A percentile compares a stretch with the other conserved stretches of the same genome.
Conservation (phyloP, 2,113 vertebrate genomes). For the Callocephalon fimbriatum region DNA sequence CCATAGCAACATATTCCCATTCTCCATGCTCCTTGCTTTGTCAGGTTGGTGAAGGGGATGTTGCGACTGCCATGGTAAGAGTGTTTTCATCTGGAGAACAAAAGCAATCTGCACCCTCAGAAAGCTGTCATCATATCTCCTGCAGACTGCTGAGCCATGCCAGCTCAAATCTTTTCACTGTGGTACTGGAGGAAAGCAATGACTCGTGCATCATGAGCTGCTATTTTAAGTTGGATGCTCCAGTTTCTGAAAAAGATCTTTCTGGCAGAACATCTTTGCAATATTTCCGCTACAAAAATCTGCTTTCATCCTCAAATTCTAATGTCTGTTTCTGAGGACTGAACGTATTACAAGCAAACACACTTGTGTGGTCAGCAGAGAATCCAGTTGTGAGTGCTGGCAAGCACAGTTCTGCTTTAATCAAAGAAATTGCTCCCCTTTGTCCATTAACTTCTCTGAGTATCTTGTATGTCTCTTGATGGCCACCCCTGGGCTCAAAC, state of each 20-base stretch:
- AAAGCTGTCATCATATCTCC: conserved; percentile 50
- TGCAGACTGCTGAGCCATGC: conserved; percentile 42
- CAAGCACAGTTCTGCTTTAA: background rate
- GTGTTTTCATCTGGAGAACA: conserved; percentile 64
- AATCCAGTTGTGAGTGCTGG: background rate
- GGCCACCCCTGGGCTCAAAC: background rate
- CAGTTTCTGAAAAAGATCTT: conserved; percentile 40
- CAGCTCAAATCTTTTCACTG: conserved; percentile 36
- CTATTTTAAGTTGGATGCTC: conserved; percentile 42
- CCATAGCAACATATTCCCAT: background rate
- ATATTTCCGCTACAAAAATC: conserved; percentile 56
- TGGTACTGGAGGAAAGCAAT: conserved; percentile 34
- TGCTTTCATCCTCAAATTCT: conserved; percentile 38
- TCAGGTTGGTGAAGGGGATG: conserved; percentile 30
- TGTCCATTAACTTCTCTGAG: background rate
- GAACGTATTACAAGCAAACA: background rate
- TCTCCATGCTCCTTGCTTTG: background rate
- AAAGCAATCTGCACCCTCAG: conserved; percentile 54
- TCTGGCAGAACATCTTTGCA: conserved; percentile 57
- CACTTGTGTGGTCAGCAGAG: background rate
- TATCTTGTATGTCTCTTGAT: background rate
- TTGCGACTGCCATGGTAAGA: conserved; percentile 49
- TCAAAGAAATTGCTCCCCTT: background rate
- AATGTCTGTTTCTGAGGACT: background rate
- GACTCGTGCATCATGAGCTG: conserved; percentile 31